Base-by-base conservation (phyloP, 2,113 vertebrate species). In the Calypte anna region DNA sequence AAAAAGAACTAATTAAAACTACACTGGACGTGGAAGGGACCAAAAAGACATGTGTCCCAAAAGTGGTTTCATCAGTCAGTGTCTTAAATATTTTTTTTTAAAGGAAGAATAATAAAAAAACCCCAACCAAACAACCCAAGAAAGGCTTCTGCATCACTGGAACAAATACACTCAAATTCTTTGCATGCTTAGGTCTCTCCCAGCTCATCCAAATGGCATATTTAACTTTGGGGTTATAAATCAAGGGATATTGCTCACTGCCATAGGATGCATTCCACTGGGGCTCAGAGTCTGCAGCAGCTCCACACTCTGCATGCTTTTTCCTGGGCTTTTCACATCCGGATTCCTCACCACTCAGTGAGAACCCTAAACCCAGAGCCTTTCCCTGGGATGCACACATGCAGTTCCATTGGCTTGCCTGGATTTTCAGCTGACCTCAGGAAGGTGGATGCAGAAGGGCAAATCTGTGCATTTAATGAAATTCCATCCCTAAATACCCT, bases 381-480 rank as follows among this genome's bases (percentile, higher is more conserved):
- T 61, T 91, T 77, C 44, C 83, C 90, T 86, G 17, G 1, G 90
- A 72, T 75, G 61, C 69, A 91, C 79, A 75, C 76, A 86, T 81
- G 85, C 91, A 91, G 54, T 91, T 96, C 90, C 93, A 95, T 86
- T 78, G 88, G 93, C 82, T 94, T 86, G 1, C 31, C 68, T 78
- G 44, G 28, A 80, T 91, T 80, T 91, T 97, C 82, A 96, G 82
- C 92, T 93, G 80, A 95, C 66, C 95, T 93, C 82, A 96, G 28
- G 86, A 91, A 94, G 73, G 44, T 22, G 14, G 21, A 58, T 8
- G 11, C 54, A 90, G 40, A 90, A 90, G 44, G 69, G 72, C 54
- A 95, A 77, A 91, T 83, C 82, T 88, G 61, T 44, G 64, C 22
- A 30, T 75, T 84, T 72, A 86, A 91, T 86, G 81, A 90, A 82